Base-by-base conservation (phyloP, 2,113 vertebrate species). In the Numenius arquata region DNA sequence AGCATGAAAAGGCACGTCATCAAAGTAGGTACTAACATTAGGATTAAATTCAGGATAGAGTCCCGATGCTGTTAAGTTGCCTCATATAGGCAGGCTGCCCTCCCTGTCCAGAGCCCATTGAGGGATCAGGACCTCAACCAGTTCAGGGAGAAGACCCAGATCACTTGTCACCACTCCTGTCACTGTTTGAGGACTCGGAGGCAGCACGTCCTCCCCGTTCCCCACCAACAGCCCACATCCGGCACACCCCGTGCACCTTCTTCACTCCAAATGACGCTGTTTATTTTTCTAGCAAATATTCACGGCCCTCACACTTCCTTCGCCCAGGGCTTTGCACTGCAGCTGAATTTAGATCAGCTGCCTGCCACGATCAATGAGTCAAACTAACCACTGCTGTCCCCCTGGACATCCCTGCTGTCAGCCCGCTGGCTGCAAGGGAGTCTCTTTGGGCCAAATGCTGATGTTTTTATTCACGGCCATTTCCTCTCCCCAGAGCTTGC, bases 281-380 rank as follows among this genome's bases (percentile, higher is more conserved):
- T 58, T 88, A 30, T 78, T 85, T 92, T 88, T 55, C 71, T 18
- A 45, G 59, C 18, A 52, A 65, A 21, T 45, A 48, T 15, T 43
- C 50, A 15, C 4, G 5, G 59, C 36, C 55, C 73, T 88, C 36
- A 30, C 65, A 17, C 47, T 41, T 58, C 41, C 38, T 59, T 58
- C 2, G 0, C 4, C 2, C n/a, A 40, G 36, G 55, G 38, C 41
- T 93, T 88, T 67, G 81, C 77, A 36, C 70, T 0, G 0, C 52
- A 67, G 66, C 29, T 88, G 78, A 50, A 36, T 85, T 79, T 83
- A 50, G 81, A 88, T 72, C 89, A 90, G 72, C 77, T 30, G 66
- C 56, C 50, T 86, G 67, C 59, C 80, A 43, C 2, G 5, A 81
- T 61, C 36, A 32, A 5, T 15, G 79, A 73, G 34, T 65, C 79